A percentile compares a stretch with the other conserved stretches of the same genome.
These are phyloP conservation scores for Orthosia gracilis DNA, from an alignment of 2,888 invertebrate genomes.

Conservation along the genomic window DNA sequence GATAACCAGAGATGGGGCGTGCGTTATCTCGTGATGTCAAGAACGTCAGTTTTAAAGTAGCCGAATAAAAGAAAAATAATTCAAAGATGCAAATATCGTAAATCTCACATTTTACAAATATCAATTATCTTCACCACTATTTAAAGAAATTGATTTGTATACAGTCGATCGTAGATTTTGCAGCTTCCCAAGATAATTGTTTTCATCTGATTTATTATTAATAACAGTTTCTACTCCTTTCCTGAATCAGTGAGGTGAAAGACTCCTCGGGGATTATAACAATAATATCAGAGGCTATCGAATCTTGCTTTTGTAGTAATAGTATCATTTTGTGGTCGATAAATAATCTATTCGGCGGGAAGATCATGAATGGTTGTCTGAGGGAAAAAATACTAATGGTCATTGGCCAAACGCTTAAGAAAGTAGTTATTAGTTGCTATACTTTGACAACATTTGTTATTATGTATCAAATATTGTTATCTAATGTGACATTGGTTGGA, in stretches of 20 bases:
- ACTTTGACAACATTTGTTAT: no score
- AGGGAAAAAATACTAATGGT: slow-evolving; percentile 8
- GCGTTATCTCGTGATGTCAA: no score
- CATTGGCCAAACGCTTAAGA: background rate
- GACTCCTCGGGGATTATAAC: slow-evolving; percentile 16
- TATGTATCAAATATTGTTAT: no score
- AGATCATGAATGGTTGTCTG: slow-evolving; percentile 21
- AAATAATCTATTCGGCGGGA: slow-evolving; percentile 25
- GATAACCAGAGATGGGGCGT: no score
- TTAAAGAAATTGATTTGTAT: background rate
- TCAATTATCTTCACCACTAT: no score
- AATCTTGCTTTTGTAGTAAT: slow-evolving; percentile 19
- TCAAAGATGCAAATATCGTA: no score
- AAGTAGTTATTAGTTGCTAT: background rate
- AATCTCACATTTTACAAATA: no score
- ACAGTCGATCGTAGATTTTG: background rate
- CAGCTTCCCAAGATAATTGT: background rate
- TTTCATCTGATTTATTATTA: slow-evolving; percentile 8
- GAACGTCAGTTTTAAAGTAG: no score
- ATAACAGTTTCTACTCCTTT: slow-evolving; percentile 6
- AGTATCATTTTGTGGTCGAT: slow-evolving; percentile 28
- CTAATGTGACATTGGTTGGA: background rate
- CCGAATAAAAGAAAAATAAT: no score
- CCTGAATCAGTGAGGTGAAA: slow-evolving; percentile 33
- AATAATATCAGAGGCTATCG: slow-evolving; percentile 3